Evolutionary conservation across 2,888 invertebrate species (phyloP).

Genomic region (Pterobdella sp.): DNA sequence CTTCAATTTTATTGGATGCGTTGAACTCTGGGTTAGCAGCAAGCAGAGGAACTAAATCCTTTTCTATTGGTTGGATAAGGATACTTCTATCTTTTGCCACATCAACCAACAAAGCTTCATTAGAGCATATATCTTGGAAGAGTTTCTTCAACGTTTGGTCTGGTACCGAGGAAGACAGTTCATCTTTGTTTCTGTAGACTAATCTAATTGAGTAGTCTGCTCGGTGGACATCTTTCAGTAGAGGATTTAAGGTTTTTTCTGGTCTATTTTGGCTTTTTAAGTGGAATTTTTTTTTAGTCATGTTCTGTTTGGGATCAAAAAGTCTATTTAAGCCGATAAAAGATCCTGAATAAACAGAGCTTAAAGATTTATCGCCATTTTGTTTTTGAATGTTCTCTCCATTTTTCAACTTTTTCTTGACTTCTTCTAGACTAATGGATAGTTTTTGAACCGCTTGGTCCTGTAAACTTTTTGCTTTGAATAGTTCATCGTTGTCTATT

Average conservation of each 20-base stretch:
- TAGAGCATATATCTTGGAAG: slow-evolving; percentile 10
- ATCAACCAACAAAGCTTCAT: slow-evolving; percentile 18
- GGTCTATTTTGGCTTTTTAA: not conserved
- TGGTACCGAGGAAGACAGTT: not conserved
- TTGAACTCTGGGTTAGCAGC: not conserved
- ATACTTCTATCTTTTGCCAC: not conserved
- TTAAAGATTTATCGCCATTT: not conserved
- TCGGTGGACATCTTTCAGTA: not conserved
- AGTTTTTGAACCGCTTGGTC: not conserved
- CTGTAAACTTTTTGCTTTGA: not conserved
- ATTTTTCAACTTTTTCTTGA: not conserved
- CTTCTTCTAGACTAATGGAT: not conserved
- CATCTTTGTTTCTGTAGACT: not conserved
- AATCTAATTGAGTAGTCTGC: not conserved
- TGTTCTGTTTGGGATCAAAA: not conserved
- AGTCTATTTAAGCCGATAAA: not conserved
- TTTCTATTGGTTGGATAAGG: slow-evolving; percentile 10
- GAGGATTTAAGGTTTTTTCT: not conserved
- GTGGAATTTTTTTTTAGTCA: not conserved
- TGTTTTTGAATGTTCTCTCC: not conserved
- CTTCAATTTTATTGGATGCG: not conserved
- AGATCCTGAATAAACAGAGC: not conserved
- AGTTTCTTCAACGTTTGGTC: not conserved
- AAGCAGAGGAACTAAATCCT: not conserved
- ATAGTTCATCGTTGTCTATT: not conserved